phyloP scores from a whole-genome alignment of 2,888 invertebrate species.

The Macropis europaea region DNA sequence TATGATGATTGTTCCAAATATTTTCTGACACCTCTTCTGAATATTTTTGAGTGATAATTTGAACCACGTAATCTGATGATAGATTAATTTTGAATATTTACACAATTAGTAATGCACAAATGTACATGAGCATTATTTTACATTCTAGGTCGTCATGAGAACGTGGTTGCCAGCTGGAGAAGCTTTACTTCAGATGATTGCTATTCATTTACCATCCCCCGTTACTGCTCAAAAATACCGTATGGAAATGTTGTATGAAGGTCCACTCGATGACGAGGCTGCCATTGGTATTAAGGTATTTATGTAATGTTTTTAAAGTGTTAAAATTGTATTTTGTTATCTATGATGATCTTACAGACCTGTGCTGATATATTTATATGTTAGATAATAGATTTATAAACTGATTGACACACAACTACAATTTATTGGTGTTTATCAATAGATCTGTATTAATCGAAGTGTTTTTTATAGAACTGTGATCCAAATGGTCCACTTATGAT shows the following conservation, averaged over 20 bases:
- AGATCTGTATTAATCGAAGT: conserved; percentile 9
- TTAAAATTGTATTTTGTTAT: background rate
- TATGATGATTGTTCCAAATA: conserved; percentile 72
- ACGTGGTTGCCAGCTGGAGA: conserved; percentile 99
- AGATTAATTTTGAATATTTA: background rate
- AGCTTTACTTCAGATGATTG: conserved; percentile 99
- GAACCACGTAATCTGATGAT: conserved; percentile 65
- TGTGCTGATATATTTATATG: conserved; percentile 44
- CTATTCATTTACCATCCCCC: conserved; percentile 99
- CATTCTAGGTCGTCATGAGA: conserved; percentile 93
- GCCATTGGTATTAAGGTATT: conserved; percentile 92
- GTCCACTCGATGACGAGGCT: conserved; percentile 97
- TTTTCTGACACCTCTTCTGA: conserved; percentile 79
- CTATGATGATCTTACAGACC: conserved; percentile 44
- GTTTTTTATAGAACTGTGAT: conserved; percentile 88
- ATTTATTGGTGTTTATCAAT: background rate
- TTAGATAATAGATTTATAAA: conserved; percentile 5
- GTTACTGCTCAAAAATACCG: conserved; percentile 99
- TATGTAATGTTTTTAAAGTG: background rate
- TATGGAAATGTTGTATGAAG: conserved; percentile 99
- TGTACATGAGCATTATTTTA: conserved; percentile 19
- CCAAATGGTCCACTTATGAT: conserved; percentile 99
- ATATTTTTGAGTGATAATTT: conserved; percentile 66
- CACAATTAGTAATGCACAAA: background rate
- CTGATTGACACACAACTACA: conserved; percentile 21